phyloP scores from a whole-genome alignment of 2,113 vertebrate species.

The Bothrops jararaca region DNA sequence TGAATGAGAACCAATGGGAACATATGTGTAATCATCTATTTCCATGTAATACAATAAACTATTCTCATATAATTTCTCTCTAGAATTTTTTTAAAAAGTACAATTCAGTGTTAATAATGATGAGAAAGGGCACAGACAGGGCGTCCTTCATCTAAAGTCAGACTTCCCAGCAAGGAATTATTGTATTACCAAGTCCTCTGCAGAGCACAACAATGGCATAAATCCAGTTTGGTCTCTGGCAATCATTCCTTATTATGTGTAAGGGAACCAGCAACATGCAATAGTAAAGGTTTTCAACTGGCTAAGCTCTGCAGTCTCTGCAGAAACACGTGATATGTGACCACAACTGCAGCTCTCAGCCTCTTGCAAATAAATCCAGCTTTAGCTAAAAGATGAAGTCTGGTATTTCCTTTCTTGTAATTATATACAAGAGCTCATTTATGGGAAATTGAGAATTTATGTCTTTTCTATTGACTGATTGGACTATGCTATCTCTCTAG shows the following conservation, averaged over 20 bases:
- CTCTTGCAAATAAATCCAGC: neutral
- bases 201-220: neutral
- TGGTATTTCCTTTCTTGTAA: neutral
- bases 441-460: neutral
- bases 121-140: neutral
- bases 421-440: neutral
- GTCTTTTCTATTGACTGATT: neutral
- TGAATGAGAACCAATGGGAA: neutral
- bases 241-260: neutral
- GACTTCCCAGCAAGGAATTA: neutral
- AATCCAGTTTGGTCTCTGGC: neutral
- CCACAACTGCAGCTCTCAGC: neutral
- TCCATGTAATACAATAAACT: neutral
- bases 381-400: neutral
- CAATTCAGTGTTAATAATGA: neutral
- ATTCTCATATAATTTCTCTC: neutral
- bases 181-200: neutral
- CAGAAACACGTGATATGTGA: neutral
- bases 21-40: neutral
- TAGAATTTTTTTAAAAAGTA: neutral
- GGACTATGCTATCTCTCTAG: neutral
- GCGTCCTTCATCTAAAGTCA: neutral
- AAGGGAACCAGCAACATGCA: neutral
- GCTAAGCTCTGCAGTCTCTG: neutral
- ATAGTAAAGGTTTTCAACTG: neutral